Evolutionary conservation across 2,113 vertebrate species (phyloP), one percentile per base, ranked within the genome.

Genomic region (Grammomys surdaster): DNA sequence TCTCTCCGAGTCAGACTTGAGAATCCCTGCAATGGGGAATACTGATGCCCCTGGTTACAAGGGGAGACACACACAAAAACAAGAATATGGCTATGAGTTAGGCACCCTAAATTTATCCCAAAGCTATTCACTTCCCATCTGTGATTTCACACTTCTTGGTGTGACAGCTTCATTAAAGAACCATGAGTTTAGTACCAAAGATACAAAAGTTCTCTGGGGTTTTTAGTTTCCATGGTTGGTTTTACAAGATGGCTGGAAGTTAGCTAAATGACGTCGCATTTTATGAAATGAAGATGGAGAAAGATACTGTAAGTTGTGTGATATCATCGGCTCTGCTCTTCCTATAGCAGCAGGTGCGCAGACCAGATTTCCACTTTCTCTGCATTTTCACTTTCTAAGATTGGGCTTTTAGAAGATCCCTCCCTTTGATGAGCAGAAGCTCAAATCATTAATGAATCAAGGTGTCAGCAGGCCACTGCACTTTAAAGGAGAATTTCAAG

Each of bases 401-500:
- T 24, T 6, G 40, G 1, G 14, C 22, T 94, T 95, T 90, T 60
- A 95, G 19, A 96, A 95, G 56, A 94, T 51, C 73, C 13, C 80
- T 72, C 12, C n/a, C 65, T 84, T 60, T 90, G 75, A 75, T 65
- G 54, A 96, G 31, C 12, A 90, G 82, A 93, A 33, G 86, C 76
- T 92, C 70, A 88, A 90, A 86, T 92, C 58, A 58, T 72, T 92
- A 75, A 67, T 54, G 16, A 97, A 77, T 92, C 75, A 77, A 33
- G 20, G 11, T 92, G 1, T 54, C 63, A 28, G 56, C 24, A 72
- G 67, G 33, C 8, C 22, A n/a, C 11, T 72, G 65, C 4, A 17
- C 65, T 72, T 54, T 54, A 72, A 56, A 54, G 48, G 69, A 20
- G 56, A 26, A 28, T 40, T 31, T 88, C 67, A 56, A 73, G 70